Evolutionary conservation across 2,113 vertebrate genomes (phyloP).

Genomic region (Hydrochoerus hydrochaeris): DNA sequence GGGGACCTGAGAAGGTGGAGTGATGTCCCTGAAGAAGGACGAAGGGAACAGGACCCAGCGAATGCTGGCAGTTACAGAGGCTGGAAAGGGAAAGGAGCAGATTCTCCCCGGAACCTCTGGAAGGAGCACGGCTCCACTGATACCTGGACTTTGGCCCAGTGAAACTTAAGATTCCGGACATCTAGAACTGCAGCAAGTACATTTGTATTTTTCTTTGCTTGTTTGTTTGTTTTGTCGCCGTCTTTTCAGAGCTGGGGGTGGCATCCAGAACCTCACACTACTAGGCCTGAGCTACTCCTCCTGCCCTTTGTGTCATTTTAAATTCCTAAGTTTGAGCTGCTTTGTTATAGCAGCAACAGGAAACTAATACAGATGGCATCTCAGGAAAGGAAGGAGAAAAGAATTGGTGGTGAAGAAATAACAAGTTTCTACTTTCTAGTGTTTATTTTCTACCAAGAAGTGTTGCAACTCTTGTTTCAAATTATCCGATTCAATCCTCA

Average conservation of each 20-base stretch:
- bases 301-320: background rate
- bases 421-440: background rate
- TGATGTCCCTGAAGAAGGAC: background rate
- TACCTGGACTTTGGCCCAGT: background rate
- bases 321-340: background rate
- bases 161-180: background rate
- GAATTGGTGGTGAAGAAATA: background rate
- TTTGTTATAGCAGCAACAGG: background rate
- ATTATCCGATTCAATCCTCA: background rate
- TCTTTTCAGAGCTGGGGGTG: background rate
- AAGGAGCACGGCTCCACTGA: background rate
- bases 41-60: background rate
- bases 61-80: background rate
- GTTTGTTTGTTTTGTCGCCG: background rate
- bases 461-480: slow-evolving; percentile 9
- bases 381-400: background rate
- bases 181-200: background rate
- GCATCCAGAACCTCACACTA: background rate
- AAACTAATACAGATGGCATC: background rate
- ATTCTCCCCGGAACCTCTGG: background rate
- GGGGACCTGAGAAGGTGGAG: background rate
- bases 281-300: background rate
- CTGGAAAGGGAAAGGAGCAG: background rate
- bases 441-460: background rate
- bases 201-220: no score